Evolutionary conservation across 2,797 vertebrate species (phyloP).

Genomic region (Valencia hispanica): DNA sequence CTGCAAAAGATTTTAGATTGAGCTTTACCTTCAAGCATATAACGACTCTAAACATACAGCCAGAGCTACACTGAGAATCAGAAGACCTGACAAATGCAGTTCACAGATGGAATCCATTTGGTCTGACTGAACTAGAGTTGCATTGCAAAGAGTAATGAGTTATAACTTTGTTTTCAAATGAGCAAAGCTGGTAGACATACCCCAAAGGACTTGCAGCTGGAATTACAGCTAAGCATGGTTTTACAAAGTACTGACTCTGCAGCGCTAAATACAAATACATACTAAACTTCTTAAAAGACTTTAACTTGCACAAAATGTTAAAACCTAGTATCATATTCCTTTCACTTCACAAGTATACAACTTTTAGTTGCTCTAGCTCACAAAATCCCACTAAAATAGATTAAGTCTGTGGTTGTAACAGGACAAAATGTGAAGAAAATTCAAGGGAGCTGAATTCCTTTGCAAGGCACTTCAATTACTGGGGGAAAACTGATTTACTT

Average conservation of each 20-base stretch:
- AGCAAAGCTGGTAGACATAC: background rate
- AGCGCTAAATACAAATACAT: background rate
- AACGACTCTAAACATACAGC: background rate
- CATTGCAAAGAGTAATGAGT: background rate
- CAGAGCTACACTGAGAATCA: background rate
- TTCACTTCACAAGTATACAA: background rate
- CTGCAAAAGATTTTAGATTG: background rate
- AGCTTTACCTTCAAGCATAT: background rate
- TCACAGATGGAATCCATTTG: background rate
- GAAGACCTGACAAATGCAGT: background rate
- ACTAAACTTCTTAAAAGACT: background rate
- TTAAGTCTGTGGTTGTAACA: background rate
- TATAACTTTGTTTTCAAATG: background rate
- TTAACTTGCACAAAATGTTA: background rate
- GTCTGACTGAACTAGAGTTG: background rate
- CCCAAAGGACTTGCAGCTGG: background rate
- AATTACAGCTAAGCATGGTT: background rate
- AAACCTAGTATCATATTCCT: background rate
- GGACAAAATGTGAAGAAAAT: constrained; percentile 1
- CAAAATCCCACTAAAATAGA: background rate
- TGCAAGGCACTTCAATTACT: constrained; percentile 24
- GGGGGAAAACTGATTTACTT: constrained; percentile 35
- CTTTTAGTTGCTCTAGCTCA: background rate
- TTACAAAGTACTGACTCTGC: background rate
- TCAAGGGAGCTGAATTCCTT: constrained; percentile 2